Evolutionary conservation across 2,113 vertebrate species (phyloP).

Genomic region (Cyprinodon brontotheroides): DNA sequence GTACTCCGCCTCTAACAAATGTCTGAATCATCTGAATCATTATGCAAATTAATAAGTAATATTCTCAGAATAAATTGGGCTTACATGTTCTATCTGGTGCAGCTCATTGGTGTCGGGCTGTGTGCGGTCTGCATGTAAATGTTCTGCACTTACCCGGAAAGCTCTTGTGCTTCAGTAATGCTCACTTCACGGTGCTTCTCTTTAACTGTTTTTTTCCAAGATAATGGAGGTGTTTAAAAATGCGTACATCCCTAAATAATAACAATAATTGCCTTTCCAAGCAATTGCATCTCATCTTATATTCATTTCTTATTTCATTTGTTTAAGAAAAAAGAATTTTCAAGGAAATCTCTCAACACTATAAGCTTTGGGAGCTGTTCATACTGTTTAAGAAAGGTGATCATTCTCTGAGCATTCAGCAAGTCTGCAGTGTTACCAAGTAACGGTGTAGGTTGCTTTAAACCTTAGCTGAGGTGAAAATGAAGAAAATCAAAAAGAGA

Average conservation of each 20-base stretch:
- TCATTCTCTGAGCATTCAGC: not conserved
- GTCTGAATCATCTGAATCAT: slow-evolving; percentile 76
- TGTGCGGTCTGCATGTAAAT: slow-evolving; percentile 29
- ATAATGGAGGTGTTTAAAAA: not conserved
- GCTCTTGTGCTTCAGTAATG: not conserved
- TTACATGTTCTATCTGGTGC: slow-evolving; percentile 57
- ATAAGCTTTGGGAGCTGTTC: not conserved
- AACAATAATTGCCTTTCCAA: not conserved
- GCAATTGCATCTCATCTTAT: not conserved
- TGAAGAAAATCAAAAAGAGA: no score
- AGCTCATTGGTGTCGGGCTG: slow-evolving; percentile 27
- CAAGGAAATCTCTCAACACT: not conserved
- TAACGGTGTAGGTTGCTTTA: not conserved
- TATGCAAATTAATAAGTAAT: slow-evolving; percentile 84
- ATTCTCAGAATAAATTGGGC: slow-evolving; percentile 77
- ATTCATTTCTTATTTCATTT: not conserved
- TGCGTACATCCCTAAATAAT: not conserved
- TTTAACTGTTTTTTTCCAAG: not conserved
- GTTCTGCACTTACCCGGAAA: not conserved
- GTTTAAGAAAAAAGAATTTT: not conserved
- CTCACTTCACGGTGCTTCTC: not conserved
- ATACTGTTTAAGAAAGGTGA: not conserved
- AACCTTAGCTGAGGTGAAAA: no score
- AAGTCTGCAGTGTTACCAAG: not conserved
- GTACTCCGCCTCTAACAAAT: slow-evolving; percentile 70